Base-by-base conservation (phyloP, 2,888 invertebrate genomes). In the Hymenopus coronatus region DNA sequence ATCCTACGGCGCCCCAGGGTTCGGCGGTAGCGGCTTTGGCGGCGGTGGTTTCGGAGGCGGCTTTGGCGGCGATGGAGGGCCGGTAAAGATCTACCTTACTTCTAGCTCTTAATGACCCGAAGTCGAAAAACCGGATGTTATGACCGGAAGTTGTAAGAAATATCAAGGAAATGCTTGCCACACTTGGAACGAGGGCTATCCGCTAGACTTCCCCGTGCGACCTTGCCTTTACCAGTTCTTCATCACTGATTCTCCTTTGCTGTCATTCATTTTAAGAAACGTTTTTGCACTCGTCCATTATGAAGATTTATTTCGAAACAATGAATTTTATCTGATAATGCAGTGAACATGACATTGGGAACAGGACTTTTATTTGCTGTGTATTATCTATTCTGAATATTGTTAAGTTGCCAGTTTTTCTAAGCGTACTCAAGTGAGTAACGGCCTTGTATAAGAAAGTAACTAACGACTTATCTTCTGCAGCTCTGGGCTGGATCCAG, bases 1-100 rank as follows among this genome's bases (percentile, higher is more conserved):
- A 12, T 82, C 86, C n/a, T 90, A 90, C 87, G 90, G 89, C n/a
- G 89, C 90, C 15, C 90, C 90, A n/a, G 89, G 85, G n/a, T 85
- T 84, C 40, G 85, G 90, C n/a, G 89, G 89, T 30, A 3, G 28
- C 88, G 89, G 89, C 33, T 88, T 88, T 15, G 89, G 89, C 25
- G 83, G 86, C n/a, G 85, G 88, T n/a, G 84, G 90, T 82, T 88
- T 88, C 28, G 90, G 89, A 14, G 88, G 87, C 40, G 82, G 46
- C 70, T 46, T 27, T 4, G 88, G 89, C 12, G 88, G 87, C 2
- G 86, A 81, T 25, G 89, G 88, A 12, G 87, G 88, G 20, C 85
- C 85, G 83, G 84, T 70, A 70, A 70, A 6, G 20, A 6, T 8
- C 54, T 40, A 70, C 3, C 15, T 54, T 54, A 54, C 54, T 54